Base-by-base conservation (phyloP, 2,113 vertebrate genomes). In the Sinocyclocheilus rhinocerous region DNA sequence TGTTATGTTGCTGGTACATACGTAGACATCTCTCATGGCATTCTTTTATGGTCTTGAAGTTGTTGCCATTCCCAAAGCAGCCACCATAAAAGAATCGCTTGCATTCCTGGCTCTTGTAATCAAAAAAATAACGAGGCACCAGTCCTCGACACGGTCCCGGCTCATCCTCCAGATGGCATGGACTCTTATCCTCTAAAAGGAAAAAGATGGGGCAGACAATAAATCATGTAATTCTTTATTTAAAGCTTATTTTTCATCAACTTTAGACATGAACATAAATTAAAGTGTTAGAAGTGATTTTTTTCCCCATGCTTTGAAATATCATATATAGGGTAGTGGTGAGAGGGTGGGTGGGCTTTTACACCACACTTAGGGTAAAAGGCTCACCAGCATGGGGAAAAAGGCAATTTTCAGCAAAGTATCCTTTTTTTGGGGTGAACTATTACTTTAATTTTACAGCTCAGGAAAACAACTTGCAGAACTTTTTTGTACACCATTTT, bases 41-140 rank as follows among this genome's bases (percentile, higher is more conserved):
- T n/a, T 94, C 93, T 20, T 92, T 91, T 89, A 96, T 52, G 20
- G 87, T 95, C 77, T 61, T 88, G 90, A 99, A 99, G 89, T 99
- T 98, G 93, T 99, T 99, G 84, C 91, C 93, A 77, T 99, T 99
- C 85, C 97, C 97, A 0, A 97, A 95, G 90, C 97, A 98, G 26
- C 97, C 97, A 3, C 97, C 97, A 1, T 98, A 98, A 75, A 86
- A 94, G 92, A 99, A 98, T 0, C n/a, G 29, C 76, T 93, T 95
- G 90, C 97, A 99, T 42, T 89, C 36, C 76, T 95, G 92, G 69
- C 88, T 92, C 0, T 76, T 70, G 82, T 86, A 93, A 91, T 96
- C 96, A 86, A 96, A 98, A 92, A 96, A 96, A 92, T 95, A 98
- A 24, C 97, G 96, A 0, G 85, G 89, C 36, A 97, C 78, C n/a